Evolutionary conservation across 2,113 vertebrate genomes (phyloP).

Genomic region (Abramis brama): DNA sequence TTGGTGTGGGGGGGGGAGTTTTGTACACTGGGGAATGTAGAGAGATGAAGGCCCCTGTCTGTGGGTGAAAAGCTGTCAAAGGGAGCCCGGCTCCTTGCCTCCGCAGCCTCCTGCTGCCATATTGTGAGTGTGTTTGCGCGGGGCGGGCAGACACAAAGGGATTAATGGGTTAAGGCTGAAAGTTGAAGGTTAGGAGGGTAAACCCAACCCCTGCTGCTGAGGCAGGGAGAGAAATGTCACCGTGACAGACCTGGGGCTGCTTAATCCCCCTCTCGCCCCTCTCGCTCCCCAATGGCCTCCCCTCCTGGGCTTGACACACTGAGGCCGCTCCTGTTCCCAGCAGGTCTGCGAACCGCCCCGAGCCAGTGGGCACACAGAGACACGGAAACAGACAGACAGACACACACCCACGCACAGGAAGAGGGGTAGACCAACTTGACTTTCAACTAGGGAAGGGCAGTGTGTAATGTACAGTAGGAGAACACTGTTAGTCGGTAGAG

Average conservation of each 20-base stretch:
- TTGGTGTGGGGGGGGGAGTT: neutral
- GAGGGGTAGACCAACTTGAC: constrained; percentile 9
- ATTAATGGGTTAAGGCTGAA: constrained; percentile 75
- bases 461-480: neutral
- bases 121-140: constrained; percentile 56
- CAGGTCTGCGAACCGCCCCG: constrained; percentile 55
- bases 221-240: constrained; percentile 81
- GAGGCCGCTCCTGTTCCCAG: constrained; percentile 61
- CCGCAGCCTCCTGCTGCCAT: constrained; percentile 55
- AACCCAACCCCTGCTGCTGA: constrained; percentile 77
- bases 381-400: constrained; percentile 33
- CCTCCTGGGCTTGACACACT: constrained; percentile 50
- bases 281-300: constrained; percentile 45
- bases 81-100: constrained; percentile 55
- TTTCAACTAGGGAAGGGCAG: neutral
- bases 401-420: neutral
- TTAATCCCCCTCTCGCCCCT: constrained; percentile 67
- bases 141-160: constrained; percentile 64
- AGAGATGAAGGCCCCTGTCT: constrained; percentile 58
- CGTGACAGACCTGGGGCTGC: constrained; percentile 74
- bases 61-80: constrained; percentile 60
- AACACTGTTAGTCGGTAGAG: neutral
- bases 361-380: constrained; percentile 34
- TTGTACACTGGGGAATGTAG: constrained; percentile 55
- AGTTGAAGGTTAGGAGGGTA: constrained; percentile 83